phyloP scores from a whole-genome alignment of 2,888 invertebrate genomes.

The Drosophila villosipedis region DNA sequence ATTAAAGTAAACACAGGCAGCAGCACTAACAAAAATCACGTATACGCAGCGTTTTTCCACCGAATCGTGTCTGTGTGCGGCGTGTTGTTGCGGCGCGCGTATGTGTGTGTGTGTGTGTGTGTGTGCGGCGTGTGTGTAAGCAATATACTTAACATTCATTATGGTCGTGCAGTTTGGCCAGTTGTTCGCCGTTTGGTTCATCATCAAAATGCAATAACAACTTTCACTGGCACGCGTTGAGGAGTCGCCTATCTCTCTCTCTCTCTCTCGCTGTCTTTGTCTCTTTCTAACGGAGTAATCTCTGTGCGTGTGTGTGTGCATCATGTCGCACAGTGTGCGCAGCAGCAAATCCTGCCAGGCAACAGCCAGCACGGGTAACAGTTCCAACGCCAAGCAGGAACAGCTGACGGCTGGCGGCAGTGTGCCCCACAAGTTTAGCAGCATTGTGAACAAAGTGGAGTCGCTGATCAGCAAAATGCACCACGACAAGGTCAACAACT shows the following conservation, averaged over 20 bases:
- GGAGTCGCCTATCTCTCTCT: conserved; percentile 3
- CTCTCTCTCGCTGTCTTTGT: not conserved
- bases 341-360: conserved; percentile 64
- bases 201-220: conserved; percentile 71
- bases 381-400: conserved; percentile 1
- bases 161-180: conserved; percentile 69
- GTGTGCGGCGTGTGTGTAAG: conserved; percentile 42
- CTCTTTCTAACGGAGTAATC: not conserved
- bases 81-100: conserved; percentile 1
- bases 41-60: conserved; percentile 58
- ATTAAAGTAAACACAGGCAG: conserved; percentile 22
- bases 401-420: conserved; percentile 44
- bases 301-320: conserved; percentile 10
- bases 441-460: conserved; percentile 83
- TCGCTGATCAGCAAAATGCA: conserved; percentile 83
- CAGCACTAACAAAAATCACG: conserved; percentile 45
- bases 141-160: conserved; percentile 67
- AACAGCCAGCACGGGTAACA: conserved; percentile 5
- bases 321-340: conserved; percentile 83
- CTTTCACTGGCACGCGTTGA: conserved; percentile 72
- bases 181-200: conserved; percentile 35
- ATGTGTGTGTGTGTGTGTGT: conserved; percentile 18
- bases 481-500: conserved; percentile 79
- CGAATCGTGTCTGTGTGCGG: conserved; percentile 31
- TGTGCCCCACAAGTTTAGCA: conserved; percentile 78